Percentiles rank a stretch among this genome's conserved stretches.
Conservation (phyloP, 1,140 invertebrate species). For the Lepidurus apus region DNA sequence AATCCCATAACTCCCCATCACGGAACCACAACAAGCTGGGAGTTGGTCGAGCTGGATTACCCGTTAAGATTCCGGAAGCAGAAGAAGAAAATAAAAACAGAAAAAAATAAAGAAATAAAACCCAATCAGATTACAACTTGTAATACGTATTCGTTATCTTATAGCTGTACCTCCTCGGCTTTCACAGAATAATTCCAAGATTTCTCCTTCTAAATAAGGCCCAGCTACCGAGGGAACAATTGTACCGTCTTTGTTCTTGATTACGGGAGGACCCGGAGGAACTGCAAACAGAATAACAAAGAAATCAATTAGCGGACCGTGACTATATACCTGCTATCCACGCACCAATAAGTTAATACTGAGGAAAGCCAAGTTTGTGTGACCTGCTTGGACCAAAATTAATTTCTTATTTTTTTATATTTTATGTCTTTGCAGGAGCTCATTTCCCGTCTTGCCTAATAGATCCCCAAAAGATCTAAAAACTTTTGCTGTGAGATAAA, state of each 20-base stretch:
- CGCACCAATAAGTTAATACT: background rate
- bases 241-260: conserved; percentile 26
- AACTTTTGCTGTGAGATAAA: too few species aligned
- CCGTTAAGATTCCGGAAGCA: background rate
- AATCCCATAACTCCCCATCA: conserved; percentile 33
- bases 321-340: background rate
- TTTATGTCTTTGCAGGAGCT: too few species aligned
- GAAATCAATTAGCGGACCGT: background rate
- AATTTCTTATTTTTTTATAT: too few species aligned
- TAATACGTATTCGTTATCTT: background rate
- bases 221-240: conserved; percentile 32
- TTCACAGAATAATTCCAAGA: conserved; percentile 31
- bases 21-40: conserved; percentile 31
- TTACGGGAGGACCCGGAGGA: conserved; percentile 30
- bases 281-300: conserved; percentile 29
- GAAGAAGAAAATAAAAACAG: background rate
- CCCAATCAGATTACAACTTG: conserved; percentile 10
- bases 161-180: conserved; percentile 28
- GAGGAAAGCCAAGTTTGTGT: background rate
- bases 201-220: conserved; percentile 32
- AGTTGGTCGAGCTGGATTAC: conserved; percentile 19
- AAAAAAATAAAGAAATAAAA: background rate
- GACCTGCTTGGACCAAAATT: background rate
- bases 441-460: too few species aligned
- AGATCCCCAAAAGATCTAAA: too few species aligned